Evolutionary conservation across 2,797 vertebrate species (phyloP).

Genomic region (Tragopan temminckii): DNA sequence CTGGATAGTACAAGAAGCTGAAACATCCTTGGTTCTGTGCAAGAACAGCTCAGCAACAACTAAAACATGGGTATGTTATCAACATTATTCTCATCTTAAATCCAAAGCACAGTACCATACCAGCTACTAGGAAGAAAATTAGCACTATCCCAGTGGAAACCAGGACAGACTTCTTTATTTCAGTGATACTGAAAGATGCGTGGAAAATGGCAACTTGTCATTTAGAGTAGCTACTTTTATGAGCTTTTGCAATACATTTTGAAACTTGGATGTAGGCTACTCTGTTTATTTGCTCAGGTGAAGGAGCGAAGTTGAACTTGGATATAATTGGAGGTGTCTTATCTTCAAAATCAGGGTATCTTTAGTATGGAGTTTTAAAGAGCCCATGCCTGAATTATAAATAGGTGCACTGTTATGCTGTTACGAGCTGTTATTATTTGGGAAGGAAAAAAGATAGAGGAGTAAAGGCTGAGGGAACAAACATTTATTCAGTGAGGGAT

Average conservation of each 20-base stretch:
- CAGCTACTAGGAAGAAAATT: too few relatives aligned
- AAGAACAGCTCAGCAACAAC: too few relatives aligned
- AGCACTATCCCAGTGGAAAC: too few relatives aligned
- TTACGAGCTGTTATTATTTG: constrained; percentile 1
- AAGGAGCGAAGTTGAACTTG: not conserved
- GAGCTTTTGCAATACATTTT: not conserved
- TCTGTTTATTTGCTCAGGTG: not conserved
- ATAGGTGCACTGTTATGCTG: not conserved
- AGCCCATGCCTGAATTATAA: not conserved
- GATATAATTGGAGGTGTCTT: not conserved
- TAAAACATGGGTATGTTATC: too few relatives aligned
- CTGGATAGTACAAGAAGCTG: too few relatives aligned
- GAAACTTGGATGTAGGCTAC: not conserved
- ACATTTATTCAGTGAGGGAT: not conserved
- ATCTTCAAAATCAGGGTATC: not conserved
- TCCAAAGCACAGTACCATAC: too few relatives aligned
- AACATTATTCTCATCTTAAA: too few relatives aligned
- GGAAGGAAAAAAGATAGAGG: not conserved
- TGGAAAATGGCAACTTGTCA: not conserved
- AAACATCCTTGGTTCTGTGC: too few relatives aligned
- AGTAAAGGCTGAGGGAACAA: not conserved
- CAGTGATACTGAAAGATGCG: not conserved
- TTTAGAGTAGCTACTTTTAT: not conserved
- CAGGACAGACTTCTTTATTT: not conserved
- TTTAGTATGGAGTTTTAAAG: not conserved